phyloP scores from a whole-genome alignment of 2,888 invertebrate genomes.

The Dasypogon diadema region DNA sequence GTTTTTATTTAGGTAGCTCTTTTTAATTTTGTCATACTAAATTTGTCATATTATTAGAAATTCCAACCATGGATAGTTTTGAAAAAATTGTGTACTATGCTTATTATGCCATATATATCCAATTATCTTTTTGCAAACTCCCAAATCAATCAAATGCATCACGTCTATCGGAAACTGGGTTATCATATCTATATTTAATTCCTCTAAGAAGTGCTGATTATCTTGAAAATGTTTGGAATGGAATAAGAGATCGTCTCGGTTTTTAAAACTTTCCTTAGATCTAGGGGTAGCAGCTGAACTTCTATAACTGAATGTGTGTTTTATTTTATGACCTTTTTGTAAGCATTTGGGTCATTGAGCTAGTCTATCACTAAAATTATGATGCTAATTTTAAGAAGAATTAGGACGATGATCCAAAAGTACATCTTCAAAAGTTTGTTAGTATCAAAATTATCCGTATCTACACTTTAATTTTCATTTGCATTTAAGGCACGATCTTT shows the following conservation, averaged over 20 bases:
- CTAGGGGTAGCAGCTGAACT: not conserved
- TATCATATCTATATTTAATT: conserved; percentile 25
- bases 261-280: conserved; percentile 33
- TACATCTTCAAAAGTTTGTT: no score
- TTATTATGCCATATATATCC: conserved; percentile 26
- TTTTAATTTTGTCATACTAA: no score
- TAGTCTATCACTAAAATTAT: no score
- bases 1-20: no score
- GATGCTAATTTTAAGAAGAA: no score
- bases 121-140: conserved; percentile 8
- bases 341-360: conserved; percentile 32
- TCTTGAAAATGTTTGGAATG: conserved; percentile 7
- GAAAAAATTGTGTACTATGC: no score
- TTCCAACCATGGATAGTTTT: no score
- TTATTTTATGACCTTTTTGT: conserved; percentile 37
- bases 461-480: not conserved
- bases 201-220: conserved; percentile 27
- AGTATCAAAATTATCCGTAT: not conserved
- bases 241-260: conserved; percentile 1
- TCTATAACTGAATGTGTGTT: conserved; percentile 8
- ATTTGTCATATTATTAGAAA: no score
- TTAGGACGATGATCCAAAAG: no score
- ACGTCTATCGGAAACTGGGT: conserved; percentile 36
- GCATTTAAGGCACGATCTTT: not conserved
- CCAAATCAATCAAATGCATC: conserved; percentile 28